Conservation (phyloP, 2,113 vertebrate genomes). For the Oxygymnocypris stewartii region DNA sequence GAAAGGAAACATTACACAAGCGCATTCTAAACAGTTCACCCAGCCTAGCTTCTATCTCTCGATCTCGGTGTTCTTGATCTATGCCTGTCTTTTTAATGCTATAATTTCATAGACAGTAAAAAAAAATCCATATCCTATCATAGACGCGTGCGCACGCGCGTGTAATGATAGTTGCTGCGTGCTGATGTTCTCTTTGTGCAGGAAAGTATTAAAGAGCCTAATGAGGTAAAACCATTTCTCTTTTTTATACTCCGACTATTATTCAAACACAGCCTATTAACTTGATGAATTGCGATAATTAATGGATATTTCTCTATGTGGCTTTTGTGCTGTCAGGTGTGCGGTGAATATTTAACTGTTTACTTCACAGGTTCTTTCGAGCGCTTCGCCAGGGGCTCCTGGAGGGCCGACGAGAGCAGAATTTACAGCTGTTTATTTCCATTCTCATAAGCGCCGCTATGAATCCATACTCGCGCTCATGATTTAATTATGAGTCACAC, state of each 20-base stretch:
- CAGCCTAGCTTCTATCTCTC: constrained; percentile 7
- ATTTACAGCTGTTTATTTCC: constrained; percentile 33
- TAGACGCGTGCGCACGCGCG: neutral
- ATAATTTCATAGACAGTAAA: constrained; percentile 41
- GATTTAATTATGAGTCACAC: constrained; percentile 57
- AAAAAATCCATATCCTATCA: constrained; percentile 41
- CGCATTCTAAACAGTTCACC: constrained; percentile 23
- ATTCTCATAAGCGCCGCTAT: neutral
- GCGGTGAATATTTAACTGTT: constrained; percentile 42
- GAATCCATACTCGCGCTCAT: constrained; percentile 21
- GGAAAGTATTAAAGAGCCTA: constrained; percentile 58
- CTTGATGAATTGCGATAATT: constrained; percentile 60
- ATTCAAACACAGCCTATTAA: constrained; percentile 66
- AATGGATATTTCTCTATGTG: constrained; percentile 56
- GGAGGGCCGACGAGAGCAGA: constrained; percentile 7
- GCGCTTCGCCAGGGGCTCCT: constrained; percentile 2
- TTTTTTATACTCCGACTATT: constrained; percentile 60
- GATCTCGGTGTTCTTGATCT: constrained; percentile 44
- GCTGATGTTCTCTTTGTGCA: constrained; percentile 46
- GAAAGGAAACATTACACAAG: neutral
- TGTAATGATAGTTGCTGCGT: constrained; percentile 56
- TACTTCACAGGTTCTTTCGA: constrained; percentile 27
- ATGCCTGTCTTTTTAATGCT: constrained; percentile 49
- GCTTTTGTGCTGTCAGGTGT: constrained; percentile 49
- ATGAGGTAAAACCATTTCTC: constrained; percentile 56